Percentiles rank a stretch among this genome's conserved stretches.
Evolutionary conservation across 2,113 vertebrate genomes (phyloP).

Genomic region (Glaucidium brasilianum): DNA sequence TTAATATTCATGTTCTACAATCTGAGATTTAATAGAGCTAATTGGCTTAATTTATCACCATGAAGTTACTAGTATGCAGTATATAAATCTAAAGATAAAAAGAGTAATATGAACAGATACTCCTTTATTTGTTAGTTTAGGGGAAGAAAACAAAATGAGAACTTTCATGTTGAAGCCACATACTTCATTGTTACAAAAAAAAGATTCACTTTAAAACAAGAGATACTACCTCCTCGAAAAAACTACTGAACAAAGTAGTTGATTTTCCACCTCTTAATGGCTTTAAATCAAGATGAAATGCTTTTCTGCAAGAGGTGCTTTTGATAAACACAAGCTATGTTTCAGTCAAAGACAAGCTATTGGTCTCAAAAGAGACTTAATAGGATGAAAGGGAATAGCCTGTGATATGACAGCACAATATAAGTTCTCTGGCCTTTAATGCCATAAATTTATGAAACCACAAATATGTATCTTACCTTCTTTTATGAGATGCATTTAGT

Average conservation of each 20-base stretch:
- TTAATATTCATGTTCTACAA: neutral
- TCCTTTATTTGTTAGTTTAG: neutral
- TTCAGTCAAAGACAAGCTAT: neutral
- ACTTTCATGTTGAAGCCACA: neutral
- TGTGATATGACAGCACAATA: neutral
- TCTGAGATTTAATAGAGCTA: neutral
- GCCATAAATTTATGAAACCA: neutral
- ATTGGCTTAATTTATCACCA: neutral
- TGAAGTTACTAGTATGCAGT: neutral
- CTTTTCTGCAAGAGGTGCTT: neutral
- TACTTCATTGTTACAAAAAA: neutral
- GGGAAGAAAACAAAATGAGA: neutral
- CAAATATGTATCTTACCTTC: neutral
- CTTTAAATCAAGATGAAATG: neutral
- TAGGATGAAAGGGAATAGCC: neutral
- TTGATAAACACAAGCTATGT: neutral
- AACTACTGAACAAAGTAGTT: neutral
- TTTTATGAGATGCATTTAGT: neutral
- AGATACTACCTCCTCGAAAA: neutral
- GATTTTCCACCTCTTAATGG: neutral
- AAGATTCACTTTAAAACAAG: neutral
- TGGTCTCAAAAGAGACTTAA: neutral
- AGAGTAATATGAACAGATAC: neutral
- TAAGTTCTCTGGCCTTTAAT: neutral
- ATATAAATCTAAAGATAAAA: neutral